These are phyloP conservation scores for Nebria salina DNA, from an alignment of 2,888 invertebrate species.

Conservation along the genomic window DNA sequence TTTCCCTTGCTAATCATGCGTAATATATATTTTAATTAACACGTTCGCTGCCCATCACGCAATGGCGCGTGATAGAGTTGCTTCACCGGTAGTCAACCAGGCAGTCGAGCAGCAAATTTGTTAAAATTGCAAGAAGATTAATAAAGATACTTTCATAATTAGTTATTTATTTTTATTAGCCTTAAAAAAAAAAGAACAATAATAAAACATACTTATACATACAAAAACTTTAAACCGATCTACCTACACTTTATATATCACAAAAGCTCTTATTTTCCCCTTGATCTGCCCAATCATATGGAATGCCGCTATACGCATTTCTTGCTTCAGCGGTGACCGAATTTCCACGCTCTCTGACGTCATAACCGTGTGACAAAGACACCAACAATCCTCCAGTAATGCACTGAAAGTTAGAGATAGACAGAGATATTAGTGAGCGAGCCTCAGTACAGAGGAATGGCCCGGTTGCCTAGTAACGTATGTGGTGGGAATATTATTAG, in stretches of 20 bases:
- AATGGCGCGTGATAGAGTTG: no score
- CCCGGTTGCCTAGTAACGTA: neutral
- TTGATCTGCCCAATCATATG: neutral
- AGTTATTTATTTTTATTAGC: no score
- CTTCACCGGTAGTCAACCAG: no score
- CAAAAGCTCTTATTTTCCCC: neutral
- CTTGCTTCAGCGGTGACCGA: neutral
- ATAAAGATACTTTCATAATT: no score
- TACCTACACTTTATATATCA: neutral
- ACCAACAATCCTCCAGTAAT: neutral
- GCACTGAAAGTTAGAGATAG: neutral
- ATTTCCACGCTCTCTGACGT: neutral
- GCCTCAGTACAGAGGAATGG: neutral
- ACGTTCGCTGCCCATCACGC: no score
- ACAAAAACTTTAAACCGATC: neutral
- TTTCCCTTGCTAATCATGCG: no score
- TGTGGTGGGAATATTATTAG: neutral
- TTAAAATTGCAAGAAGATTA: no score
- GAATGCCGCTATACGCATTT: neutral
- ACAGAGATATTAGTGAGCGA: neutral
- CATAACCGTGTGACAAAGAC: neutral
- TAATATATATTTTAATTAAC: no score
- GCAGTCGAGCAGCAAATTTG: no score
- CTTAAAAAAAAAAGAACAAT: no score
- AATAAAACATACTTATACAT: no score